Base-by-base conservation (phyloP, 1,140 invertebrate species). In the Dreissena polymorpha region DNA sequence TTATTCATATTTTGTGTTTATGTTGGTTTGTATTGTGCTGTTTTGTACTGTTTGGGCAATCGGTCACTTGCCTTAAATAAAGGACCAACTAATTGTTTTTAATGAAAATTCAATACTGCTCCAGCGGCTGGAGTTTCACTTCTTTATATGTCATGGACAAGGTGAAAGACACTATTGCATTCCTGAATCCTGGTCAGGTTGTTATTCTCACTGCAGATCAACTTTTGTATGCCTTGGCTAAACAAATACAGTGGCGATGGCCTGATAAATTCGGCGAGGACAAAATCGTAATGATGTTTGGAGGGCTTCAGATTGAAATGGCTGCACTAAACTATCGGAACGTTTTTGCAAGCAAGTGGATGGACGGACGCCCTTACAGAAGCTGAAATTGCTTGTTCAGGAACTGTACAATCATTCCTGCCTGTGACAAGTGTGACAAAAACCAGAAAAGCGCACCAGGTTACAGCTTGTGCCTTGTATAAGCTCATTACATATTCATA, bases 241-340 rank as follows among this genome's bases (percentile, higher is more conserved):
- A 86, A 74, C 67, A 74, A 39, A 87, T 90, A 39, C 89, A 89
- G 76, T 89, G 82, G 84, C 60, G 68, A 27, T 89, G 88, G 51
- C 86, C 63, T 51, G 83, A 67, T 16, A 84, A 51, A 25, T 77
- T 86, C 79, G 86, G 85, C 65, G 88, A 89, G 65, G 51, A 84
- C n/a, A 75, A 67, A 0, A 82, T 72, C 71, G 82, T 87, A 60
- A 63, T 82, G 18, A 82, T 85, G 74, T 60, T 86, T 50, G 81
- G 75, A 23, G 77, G 68, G 2, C 51, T 87, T 23, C 67, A 78
- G 18, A 79, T 27, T 21, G 80, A 85, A 72, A 76, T 86, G 71
- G 49, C 80, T 63, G 39, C 25, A 16, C 55, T 73, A 7, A 71
- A 65, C 12, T 25, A 25, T 90, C 55, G 88, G 85, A 39, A 57